Evolutionary conservation across 2,113 vertebrate species (phyloP), one percentile per base, ranked within the genome.

Genomic region (Clarias batrachus): DNA sequence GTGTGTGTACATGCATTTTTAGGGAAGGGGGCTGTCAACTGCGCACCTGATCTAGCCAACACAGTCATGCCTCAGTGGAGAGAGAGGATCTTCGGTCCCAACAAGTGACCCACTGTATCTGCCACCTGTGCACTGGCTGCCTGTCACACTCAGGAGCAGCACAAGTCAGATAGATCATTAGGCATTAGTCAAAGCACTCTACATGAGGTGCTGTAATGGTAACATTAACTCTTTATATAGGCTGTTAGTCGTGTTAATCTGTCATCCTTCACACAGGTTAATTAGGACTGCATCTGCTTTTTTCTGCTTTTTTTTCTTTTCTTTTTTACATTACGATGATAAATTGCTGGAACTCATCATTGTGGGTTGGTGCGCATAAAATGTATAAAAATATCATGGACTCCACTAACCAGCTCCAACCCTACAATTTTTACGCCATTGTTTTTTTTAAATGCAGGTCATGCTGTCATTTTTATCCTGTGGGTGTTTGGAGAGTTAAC

Each of bases 11-110:
- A 37, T 37, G 33, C 33, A 37, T 33, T 33, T 41, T 63, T 37
- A 48, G 71, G 80, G 54, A 70, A 62, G 80, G 74, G 83, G 19
- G 52, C 54, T 57, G 54, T 79, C 65, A 66, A 86, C 60, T 48
- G 74, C 60, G 88, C 86, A 87, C 89, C 90, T 89, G 90, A 91
- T 90, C 90, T 86, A 89, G 86, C 81, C 83, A 82, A 87, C 62
- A 77, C 70, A 88, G 85, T 87, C 87, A 88, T 85, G 87, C 65
- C 79, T 81, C 82, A 87, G 85, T 87, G 86, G 65, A 83, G 79
- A 85, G 85, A 87, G 68, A 85, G 76, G 33, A 65, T 65, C 70
- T 63, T 86, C 80, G 66, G 68, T 88, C 85, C 37, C 80, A 87
- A 57, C 65, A 65, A 57, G 66, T 57, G 81, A 82, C 73, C 66